These are phyloP conservation scores for Tetropium fuscum DNA, from an alignment of 2,888 invertebrate genomes.

Conservation along the genomic window DNA sequence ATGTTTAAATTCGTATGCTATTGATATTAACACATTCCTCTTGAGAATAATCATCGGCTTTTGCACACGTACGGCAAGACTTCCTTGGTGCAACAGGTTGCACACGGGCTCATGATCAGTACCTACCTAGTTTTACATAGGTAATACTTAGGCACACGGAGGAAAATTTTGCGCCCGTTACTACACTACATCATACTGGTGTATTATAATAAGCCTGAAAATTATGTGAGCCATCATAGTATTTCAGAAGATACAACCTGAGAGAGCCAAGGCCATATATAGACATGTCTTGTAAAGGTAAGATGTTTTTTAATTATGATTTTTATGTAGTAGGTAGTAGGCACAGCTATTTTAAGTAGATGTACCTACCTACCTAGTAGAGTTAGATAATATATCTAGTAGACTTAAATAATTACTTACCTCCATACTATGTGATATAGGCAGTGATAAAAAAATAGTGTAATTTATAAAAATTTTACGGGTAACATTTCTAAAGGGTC, in stretches of 20 bases:
- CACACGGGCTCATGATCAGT: background rate
- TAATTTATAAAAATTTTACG: too few species aligned
- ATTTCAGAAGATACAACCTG: background rate
- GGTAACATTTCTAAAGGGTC: too few species aligned
- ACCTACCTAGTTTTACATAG: too few species aligned
- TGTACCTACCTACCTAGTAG: too few species aligned
- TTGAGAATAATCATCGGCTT: too few species aligned
- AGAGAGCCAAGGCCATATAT: background rate
- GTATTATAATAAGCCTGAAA: background rate
- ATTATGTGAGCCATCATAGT: background rate
- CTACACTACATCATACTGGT: background rate
- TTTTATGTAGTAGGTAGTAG: background rate
- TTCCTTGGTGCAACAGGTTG: background rate
- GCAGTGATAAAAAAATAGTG: too few species aligned
- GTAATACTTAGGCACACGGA: background rate
- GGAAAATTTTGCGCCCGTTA: background rate
- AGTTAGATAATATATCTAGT: too few species aligned
- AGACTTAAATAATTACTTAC: too few species aligned
- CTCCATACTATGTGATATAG: too few species aligned
- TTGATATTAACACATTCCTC: too few species aligned
- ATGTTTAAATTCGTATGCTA: too few species aligned
- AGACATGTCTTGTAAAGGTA: background rate
- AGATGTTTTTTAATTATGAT: background rate
- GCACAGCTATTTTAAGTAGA: too few species aligned
- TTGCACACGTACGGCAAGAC: conserved; percentile 12